Conservation (phyloP, 2,888 invertebrate species). For the Tridacna gigas region DNA sequence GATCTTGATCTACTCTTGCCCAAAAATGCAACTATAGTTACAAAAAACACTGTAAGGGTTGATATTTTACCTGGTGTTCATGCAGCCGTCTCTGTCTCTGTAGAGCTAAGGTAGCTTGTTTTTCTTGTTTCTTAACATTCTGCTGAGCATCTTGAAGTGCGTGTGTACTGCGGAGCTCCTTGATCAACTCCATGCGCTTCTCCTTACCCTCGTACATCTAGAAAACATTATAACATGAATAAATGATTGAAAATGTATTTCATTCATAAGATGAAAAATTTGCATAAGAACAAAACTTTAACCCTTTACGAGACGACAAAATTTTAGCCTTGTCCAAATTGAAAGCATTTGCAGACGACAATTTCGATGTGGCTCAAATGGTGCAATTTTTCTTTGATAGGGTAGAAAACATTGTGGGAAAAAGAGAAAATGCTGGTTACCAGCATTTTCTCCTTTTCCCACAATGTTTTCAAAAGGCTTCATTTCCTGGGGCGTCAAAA, state of each 20-base stretch:
- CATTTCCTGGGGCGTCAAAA: too few species aligned
- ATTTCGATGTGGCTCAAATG: too few species aligned
- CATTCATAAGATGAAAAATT: too few species aligned
- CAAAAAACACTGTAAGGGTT: not conserved
- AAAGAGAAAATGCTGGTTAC: too few species aligned
- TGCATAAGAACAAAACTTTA: too few species aligned
- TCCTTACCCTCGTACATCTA: constrained; percentile 91
- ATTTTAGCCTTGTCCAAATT: too few species aligned
- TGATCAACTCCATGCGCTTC: constrained; percentile 89
- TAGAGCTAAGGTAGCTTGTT: constrained; percentile 82
- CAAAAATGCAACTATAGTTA: not conserved
- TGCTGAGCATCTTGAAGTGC: constrained; percentile 88
- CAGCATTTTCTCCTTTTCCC: too few species aligned
- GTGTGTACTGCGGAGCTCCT: constrained; percentile 89
- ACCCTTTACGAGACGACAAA: too few species aligned
- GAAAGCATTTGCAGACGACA: too few species aligned
- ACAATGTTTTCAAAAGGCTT: too few species aligned
- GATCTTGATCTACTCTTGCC: not conserved
- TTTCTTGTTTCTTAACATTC: constrained; percentile 80
- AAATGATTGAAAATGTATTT: not conserved
- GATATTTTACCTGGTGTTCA: constrained; percentile 81
- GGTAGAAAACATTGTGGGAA: too few species aligned
- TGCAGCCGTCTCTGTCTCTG: constrained; percentile 83
- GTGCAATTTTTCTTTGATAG: too few species aligned
- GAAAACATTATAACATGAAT: not conserved